Conservation (phyloP, 2,113 vertebrate genomes). For the Entosphenus tridentatus region DNA sequence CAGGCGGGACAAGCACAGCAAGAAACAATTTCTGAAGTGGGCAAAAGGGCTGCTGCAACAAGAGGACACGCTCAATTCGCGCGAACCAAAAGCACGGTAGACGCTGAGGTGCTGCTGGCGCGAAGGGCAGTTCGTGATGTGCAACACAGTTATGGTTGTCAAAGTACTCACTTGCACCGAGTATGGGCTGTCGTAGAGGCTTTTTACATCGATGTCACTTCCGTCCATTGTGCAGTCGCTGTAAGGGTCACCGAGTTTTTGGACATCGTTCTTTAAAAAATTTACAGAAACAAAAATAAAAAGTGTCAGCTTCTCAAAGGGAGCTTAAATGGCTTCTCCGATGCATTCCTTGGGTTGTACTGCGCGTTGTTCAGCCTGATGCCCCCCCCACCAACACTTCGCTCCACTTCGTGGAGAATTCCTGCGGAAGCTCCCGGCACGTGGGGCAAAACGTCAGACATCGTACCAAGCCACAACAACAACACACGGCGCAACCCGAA, state of each 20-base stretch:
- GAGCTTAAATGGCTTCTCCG: too few species aligned
- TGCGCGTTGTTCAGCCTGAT: neutral
- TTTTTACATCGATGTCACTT: constrained; percentile 22
- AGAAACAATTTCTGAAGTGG: too few species aligned
- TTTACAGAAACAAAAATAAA: neutral
- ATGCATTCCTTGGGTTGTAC: neutral
- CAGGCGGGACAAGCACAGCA: neutral
- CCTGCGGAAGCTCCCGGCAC: neutral
- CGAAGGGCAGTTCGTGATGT: too few species aligned
- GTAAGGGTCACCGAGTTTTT: constrained; percentile 35
- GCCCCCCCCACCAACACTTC: neutral
- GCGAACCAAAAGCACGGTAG: too few species aligned
- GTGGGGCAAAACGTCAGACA: too few species aligned
- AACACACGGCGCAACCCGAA: too few species aligned
- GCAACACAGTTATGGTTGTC: too few species aligned
- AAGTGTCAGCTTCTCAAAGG: too few species aligned
- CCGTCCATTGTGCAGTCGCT: constrained; percentile 33
- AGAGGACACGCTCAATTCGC: too few species aligned
- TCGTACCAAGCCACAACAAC: too few species aligned
- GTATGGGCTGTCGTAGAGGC: constrained; percentile 34
- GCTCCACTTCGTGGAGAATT: neutral
- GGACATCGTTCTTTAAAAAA: constrained; percentile 25
- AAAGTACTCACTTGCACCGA: constrained; percentile 28
- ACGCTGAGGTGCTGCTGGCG: too few species aligned
- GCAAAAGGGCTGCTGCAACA: too few species aligned